Conservation (phyloP, 64 coral and sea anemone genomes). For the Trachythela sp. region DNA sequence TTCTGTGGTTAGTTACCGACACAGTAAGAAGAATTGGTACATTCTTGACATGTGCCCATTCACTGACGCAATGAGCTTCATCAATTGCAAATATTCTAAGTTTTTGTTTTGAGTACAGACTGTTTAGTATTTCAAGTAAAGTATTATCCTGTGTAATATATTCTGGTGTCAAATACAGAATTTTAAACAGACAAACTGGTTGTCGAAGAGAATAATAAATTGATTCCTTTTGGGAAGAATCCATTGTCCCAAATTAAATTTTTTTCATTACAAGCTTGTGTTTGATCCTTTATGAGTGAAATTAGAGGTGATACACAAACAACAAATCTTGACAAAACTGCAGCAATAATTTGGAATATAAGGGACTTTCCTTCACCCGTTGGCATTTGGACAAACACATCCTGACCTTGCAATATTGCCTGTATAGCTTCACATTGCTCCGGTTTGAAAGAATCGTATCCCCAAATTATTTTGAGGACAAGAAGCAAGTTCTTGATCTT, state of each 20-base stretch:
- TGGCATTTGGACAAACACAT: not conserved
- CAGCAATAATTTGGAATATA: not conserved
- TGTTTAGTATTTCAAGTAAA: not conserved
- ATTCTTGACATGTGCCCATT: conserved; percentile 2
- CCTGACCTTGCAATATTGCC: not conserved
- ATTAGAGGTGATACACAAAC: not conserved
- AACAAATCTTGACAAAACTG: not conserved
- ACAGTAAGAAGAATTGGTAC: conserved; percentile 36
- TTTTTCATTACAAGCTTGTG: not conserved
- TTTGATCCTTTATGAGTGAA: not conserved
- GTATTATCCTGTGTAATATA: not conserved
- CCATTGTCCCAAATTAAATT: not conserved
- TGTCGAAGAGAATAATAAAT: not conserved
- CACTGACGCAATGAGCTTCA: conserved; percentile 24
- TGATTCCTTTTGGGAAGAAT: not conserved
- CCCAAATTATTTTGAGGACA: not conserved
- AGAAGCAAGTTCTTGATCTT: not conserved
- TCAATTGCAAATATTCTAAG: conserved; percentile 24
- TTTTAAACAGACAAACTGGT: not conserved
- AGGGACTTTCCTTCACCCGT: not conserved
- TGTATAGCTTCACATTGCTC: not conserved
- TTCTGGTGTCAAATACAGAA: not conserved
- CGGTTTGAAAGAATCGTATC: not conserved
- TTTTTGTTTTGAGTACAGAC: not conserved
- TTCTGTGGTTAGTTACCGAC: not conserved